A percentile compares a stretch with the other conserved stretches of the same genome.
These are phyloP conservation scores for Sinentomon sp. DNA, from an alignment of 2,888 invertebrate species.

Conservation along the genomic window DNA sequence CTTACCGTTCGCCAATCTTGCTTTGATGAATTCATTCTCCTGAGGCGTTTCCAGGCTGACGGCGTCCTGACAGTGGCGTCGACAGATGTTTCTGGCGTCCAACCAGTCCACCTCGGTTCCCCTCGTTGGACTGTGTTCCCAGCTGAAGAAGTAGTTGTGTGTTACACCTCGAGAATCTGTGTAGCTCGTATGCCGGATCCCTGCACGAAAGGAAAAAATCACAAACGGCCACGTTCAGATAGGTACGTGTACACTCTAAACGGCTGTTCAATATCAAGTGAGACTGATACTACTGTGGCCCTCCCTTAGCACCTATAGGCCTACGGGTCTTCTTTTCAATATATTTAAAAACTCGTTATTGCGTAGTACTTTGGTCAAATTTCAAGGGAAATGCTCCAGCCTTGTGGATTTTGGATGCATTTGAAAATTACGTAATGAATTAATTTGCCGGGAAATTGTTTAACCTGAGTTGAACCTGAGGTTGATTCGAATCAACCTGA, in stretches of 20 bases:
- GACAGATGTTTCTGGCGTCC: slow-evolving; percentile 65
- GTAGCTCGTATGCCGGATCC: slow-evolving; percentile 63
- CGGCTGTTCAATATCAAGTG: too few species aligned
- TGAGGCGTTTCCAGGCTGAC: slow-evolving; percentile 67
- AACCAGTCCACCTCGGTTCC: slow-evolving; percentile 67
- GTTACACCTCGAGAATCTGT: slow-evolving; percentile 68
- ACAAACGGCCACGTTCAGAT: not conserved
- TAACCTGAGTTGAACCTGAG: too few species aligned
- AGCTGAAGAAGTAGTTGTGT: slow-evolving; percentile 73
- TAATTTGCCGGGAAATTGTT: too few species aligned
- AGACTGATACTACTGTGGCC: too few species aligned
- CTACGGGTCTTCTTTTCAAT: too few species aligned
- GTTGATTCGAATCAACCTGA: too few species aligned
- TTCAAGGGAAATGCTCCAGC: too few species aligned
- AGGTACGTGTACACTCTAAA: not conserved
- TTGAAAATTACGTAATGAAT: too few species aligned
- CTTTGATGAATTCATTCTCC: slow-evolving; percentile 68
- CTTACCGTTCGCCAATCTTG: slow-evolving; percentile 49
- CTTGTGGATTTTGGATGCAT: too few species aligned
- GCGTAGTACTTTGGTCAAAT: too few species aligned
- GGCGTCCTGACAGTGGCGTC: slow-evolving; percentile 80
- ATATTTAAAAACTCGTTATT: too few species aligned
- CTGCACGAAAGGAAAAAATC: slow-evolving; percentile 23
- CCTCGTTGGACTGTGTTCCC: slow-evolving; percentile 50
- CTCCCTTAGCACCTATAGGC: too few species aligned